Percentiles rank a stretch among this genome's conserved stretches.
Conservation (phyloP, 30 jellyfish, hydroid and myxozoan genomes). For the Cassiopea andromeda region DNA sequence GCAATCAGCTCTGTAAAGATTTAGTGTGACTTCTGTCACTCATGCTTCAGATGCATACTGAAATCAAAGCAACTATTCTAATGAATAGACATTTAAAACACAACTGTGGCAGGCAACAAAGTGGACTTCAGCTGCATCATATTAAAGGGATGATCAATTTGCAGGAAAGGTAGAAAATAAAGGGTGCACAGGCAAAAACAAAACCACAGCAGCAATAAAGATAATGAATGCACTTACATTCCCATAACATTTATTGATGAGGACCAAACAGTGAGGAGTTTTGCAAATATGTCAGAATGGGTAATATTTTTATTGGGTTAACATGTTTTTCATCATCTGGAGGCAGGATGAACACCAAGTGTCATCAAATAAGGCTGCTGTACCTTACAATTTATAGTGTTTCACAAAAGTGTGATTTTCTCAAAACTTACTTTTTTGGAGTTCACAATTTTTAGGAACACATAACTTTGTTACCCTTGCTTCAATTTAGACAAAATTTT, state of each 20-base stretch:
- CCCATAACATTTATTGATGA: not conserved
- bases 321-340: not conserved
- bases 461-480: slow-evolving; percentile 6
- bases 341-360: not conserved
- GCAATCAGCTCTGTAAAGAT: not conserved
- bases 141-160: not conserved
- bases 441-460: slow-evolving; percentile 11
- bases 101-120: no score
- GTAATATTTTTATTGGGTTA: not conserved
- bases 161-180: not conserved
- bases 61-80: no score
- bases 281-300: not conserved
- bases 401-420: slow-evolving; percentile 7
- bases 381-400: not conserved
- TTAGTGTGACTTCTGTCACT: no score
- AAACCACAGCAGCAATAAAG: not conserved
- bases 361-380: not conserved
- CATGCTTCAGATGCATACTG: no score
- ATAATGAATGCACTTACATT: not conserved
- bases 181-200: not conserved
- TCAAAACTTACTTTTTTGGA: not conserved
- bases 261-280: not conserved
- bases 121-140: no score
- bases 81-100: no score
- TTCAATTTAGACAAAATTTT: not conserved